Percentiles rank a stretch among this genome's conserved stretches.
These are phyloP conservation scores for Scarus forsteni DNA, from an alignment of 2,797 vertebrate genomes.

Conservation along the genomic window DNA sequence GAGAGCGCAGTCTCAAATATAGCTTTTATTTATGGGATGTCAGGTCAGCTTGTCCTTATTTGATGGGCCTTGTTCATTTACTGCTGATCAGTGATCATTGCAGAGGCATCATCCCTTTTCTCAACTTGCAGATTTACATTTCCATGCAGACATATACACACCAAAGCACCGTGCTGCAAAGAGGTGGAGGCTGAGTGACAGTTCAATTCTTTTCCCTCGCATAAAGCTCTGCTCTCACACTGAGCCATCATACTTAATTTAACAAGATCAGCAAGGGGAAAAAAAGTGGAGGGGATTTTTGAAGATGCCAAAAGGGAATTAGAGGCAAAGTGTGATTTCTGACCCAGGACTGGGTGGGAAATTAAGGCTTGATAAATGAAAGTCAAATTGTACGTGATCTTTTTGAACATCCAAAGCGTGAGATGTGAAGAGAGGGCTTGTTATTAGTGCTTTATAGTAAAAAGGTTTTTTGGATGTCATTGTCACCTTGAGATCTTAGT, in stretches of 20 bases:
- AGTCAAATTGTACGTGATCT: constrained; percentile 65
- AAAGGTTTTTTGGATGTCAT: constrained; percentile 39
- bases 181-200: constrained; percentile 64
- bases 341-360: constrained; percentile 43
- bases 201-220: constrained; percentile 63
- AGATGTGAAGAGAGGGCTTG: constrained; percentile 34
- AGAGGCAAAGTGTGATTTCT: constrained; percentile 59
- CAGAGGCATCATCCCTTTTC: constrained; percentile 4
- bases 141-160: not conserved
- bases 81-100: not conserved
- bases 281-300: constrained; percentile 32
- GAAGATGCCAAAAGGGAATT: constrained; percentile 55
- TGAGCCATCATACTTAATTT: constrained; percentile 65
- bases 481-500: constrained; percentile 50
- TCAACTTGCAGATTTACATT: constrained; percentile 1
- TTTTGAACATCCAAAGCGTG: constrained; percentile 40
- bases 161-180: constrained; percentile 29
- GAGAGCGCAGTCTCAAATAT: constrained; percentile 4
- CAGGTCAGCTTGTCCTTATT: constrained; percentile 42
- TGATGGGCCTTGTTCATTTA: constrained; percentile 21
- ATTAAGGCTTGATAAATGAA: constrained; percentile 60
- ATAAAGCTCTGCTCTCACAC: constrained; percentile 44
- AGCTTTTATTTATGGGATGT: constrained; percentile 48
- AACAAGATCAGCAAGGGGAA: constrained; percentile 46
- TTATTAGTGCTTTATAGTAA: constrained; percentile 42